Evolutionary conservation across 2,888 invertebrate species (phyloP), one percentile per base, ranked within the genome.

Genomic region (Seladonia tumulorum): DNA sequence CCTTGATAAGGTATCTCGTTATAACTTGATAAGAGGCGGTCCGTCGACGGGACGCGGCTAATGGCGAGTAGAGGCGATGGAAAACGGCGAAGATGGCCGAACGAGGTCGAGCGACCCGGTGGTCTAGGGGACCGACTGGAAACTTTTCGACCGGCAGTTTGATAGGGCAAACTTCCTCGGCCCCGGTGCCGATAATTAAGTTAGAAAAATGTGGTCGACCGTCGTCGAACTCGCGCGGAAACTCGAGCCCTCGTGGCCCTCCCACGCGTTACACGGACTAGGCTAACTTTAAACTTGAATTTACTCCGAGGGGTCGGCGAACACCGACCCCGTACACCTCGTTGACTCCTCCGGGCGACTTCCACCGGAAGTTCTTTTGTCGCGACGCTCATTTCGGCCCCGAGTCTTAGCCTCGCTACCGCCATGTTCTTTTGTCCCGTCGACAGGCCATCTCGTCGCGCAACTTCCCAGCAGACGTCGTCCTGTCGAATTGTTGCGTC

Each of bases 151-250:
- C 79, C 83, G 82, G 35, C 83, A 76, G 81, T 83, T 63, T 83
- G 89, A 89, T 90, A 89, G 90, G 81, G 47, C 83, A 85, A 90
- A 90, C 90, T 90, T 90, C 81, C 70, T 70, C 82, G 86, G 85
- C 79, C 85, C 89, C 88, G 90, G 88, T 91, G 88, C 89, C 88
- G 91, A 93, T 93, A 93, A 93, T 93, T 93, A 93, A 93, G 92
- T 93, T 93, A 91, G 91, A 92, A 93, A 93, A 93, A 93, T 93
- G 92, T 90, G 91, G 89, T 87, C 90, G 78, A 83, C 85, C 81
- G 77, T 88, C 87, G 87, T 76, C 87, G 82, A 89, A 88, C 89
- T 91, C 89, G 87, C 86, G 85, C 82, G 90, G 90, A 88, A 90
- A 90, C 83, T 84, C 85, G 68, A 76, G 71, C 79, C 35, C 35